These are phyloP conservation scores for Paedocypris sp. DNA, from an alignment of 2,113 vertebrate genomes.

Conservation along the genomic window DNA sequence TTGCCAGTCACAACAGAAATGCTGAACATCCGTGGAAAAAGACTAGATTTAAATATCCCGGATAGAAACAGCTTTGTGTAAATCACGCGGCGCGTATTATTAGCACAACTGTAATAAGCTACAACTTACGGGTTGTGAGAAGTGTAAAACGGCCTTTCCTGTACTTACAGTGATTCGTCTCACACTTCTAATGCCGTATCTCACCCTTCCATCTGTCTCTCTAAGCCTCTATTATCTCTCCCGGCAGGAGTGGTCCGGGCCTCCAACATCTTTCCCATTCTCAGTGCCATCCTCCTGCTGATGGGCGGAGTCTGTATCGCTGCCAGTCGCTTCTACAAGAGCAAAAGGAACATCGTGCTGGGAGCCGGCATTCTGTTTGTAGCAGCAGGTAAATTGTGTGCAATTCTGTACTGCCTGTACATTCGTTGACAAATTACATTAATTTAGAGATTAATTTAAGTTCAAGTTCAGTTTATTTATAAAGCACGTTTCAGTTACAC, in stretches of 20 bases:
- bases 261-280: constrained; percentile 92
- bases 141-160: not conserved
- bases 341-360: constrained; percentile 85
- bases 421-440: not conserved
- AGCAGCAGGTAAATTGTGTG: constrained; percentile 70
- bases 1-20: constrained; percentile 45
- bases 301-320: constrained; percentile 88
- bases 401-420: not conserved
- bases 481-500: no score
- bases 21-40: constrained; percentile 24
- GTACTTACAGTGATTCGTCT: not conserved
- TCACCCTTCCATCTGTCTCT: not conserved
- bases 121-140: no score
- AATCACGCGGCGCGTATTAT: no score
- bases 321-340: constrained; percentile 83
- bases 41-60: constrained; percentile 37
- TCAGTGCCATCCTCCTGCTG: constrained; percentile 84
- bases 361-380: constrained; percentile 89
- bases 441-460: no score
- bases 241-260: constrained; percentile 79
- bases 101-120: no score
- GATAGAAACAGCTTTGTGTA: no score
- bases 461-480: no score
- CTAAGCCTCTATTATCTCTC: not conserved
- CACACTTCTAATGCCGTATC: not conserved